Evolutionary conservation across 2,797 vertebrate genomes (phyloP).

Genomic region (Bradypodion pumilum): DNA sequence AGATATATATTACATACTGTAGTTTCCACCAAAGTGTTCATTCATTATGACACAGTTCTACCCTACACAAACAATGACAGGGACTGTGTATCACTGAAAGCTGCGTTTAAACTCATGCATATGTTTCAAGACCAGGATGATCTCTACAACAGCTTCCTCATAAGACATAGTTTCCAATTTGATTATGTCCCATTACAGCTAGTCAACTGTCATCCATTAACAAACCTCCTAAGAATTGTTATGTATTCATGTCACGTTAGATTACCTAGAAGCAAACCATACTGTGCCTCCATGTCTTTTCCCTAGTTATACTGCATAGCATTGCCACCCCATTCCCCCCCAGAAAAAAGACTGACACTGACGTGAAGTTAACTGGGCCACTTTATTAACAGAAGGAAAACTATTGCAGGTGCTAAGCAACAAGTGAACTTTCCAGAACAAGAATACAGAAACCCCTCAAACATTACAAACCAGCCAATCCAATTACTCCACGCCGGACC

Average conservation of each 20-base stretch:
- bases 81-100: neutral
- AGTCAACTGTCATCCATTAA: neutral
- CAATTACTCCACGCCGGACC: too few species aligned
- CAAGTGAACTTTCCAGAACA: too few species aligned
- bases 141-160: neutral
- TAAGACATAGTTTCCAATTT: neutral
- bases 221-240: too few species aligned
- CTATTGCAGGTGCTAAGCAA: too few species aligned
- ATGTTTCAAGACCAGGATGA: neutral
- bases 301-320: neutral
- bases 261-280: neutral
- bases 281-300: accelerated
- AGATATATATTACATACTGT: neutral
- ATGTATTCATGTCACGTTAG: neutral
- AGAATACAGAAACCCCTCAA: too few species aligned
- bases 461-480: too few species aligned
- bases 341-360: too few species aligned
- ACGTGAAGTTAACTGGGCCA: too few species aligned
- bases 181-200: neutral
- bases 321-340: too few species aligned
- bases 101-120: neutral
- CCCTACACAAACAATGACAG: neutral
- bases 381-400: too few species aligned
- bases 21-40: neutral
- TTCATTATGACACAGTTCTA: neutral